phyloP scores from a whole-genome alignment of 1,140 invertebrate species.

The Papilio polyxenes region DNA sequence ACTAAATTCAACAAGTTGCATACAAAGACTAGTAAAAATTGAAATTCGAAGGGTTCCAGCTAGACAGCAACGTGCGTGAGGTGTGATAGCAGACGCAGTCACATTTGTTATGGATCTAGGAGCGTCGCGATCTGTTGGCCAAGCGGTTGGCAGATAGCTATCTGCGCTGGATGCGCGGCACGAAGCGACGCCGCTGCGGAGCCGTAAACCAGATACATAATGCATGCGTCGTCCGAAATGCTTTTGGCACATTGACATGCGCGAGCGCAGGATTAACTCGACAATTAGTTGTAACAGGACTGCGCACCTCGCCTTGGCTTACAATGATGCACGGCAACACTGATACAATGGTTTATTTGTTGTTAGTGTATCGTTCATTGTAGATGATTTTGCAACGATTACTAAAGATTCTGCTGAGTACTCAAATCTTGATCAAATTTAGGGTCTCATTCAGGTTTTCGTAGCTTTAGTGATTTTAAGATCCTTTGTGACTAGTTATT shows the following conservation, averaged over 20 bases:
- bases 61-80: not conserved
- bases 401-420: not conserved
- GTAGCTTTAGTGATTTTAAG: not conserved
- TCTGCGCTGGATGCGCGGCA: slow-evolving; percentile 19
- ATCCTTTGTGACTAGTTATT: not conserved
- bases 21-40: not conserved
- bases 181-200: not conserved
- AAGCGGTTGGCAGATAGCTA: slow-evolving; percentile 11
- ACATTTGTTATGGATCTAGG: slow-evolving; percentile 30
- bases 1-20: not conserved
- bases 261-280: slow-evolving; percentile 18
- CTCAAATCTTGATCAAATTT: not conserved
- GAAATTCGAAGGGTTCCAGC: not conserved
- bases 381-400: not conserved
- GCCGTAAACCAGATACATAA: slow-evolving; percentile 34
- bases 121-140: slow-evolving; percentile 7
- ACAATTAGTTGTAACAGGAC: slow-evolving; percentile 29
- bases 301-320: not conserved
- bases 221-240: slow-evolving; percentile 26
- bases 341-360: not conserved
- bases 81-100: not conserved
- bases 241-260: slow-evolving; percentile 37
- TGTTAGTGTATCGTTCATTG: not conserved
- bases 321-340: not conserved
- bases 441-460: not conserved